Percentiles rank a stretch among this genome's conserved stretches.
These are phyloP conservation scores for Telmatherina bonti DNA, from an alignment of 2,797 vertebrate species.

Conservation along the genomic window DNA sequence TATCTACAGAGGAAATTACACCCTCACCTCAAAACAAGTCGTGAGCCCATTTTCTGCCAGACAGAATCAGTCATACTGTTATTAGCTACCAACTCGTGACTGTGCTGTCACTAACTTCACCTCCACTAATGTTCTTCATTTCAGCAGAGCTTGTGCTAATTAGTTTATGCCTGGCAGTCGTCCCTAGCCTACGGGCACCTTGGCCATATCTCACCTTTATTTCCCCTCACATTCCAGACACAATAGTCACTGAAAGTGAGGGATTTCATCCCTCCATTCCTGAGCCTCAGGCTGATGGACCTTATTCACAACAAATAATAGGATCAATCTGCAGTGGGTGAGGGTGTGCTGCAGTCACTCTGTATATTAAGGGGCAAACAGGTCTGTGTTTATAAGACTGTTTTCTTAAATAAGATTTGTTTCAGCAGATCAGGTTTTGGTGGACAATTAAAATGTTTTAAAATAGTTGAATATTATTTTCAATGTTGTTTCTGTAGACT, in stretches of 20 bases:
- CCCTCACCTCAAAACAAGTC: background rate
- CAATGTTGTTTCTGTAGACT: constrained; percentile 28
- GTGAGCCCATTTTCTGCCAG: constrained; percentile 11
- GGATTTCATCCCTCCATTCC: constrained; percentile 59
- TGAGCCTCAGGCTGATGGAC: constrained; percentile 60
- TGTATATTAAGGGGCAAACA: constrained; percentile 26
- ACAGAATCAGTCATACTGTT: constrained; percentile 12
- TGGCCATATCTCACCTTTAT: constrained; percentile 61
- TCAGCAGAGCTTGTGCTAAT: constrained; percentile 51
- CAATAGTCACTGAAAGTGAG: constrained; percentile 59
- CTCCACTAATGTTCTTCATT: constrained; percentile 44
- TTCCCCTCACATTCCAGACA: constrained; percentile 58
- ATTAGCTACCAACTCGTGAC: constrained; percentile 4
- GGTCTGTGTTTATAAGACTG: constrained; percentile 20
- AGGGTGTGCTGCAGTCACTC: constrained; percentile 44
- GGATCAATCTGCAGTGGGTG: constrained; percentile 61
- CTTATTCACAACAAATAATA: constrained; percentile 72
- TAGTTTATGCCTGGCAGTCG: constrained; percentile 61
- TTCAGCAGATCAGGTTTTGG: constrained; percentile 6
- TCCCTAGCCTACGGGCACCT: constrained; percentile 51
- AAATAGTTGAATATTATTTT: constrained; percentile 23
- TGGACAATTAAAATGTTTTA: constrained; percentile 19
- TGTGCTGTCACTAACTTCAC: constrained; percentile 38
- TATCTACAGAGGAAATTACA: constrained; percentile 7
- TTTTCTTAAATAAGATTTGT: constrained; percentile 39